phyloP scores from a whole-genome alignment of 2,797 vertebrate species.

The Dryobates pubescens region DNA sequence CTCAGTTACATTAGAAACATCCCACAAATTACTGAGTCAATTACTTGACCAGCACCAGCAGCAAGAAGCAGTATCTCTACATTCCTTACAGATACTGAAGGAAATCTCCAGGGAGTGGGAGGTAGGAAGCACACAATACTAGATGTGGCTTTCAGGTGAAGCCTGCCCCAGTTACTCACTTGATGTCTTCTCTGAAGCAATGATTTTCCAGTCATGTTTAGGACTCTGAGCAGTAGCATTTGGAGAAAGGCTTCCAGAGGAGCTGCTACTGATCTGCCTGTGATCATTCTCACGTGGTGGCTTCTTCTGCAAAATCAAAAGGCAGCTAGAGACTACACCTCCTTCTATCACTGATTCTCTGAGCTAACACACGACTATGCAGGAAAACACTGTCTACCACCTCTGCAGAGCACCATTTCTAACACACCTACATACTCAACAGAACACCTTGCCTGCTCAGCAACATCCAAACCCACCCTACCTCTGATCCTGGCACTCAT shows the following conservation, averaged over 20 bases:
- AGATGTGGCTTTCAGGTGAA: neutral
- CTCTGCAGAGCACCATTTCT: neutral
- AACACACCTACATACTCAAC: slow-evolving; percentile 18
- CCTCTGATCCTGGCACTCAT: neutral
- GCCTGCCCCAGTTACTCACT: slow-evolving; percentile 82
- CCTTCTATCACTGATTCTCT: slow-evolving; percentile 66
- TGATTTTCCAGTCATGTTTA: slow-evolving; percentile 98
- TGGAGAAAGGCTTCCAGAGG: slow-evolving; percentile 91
- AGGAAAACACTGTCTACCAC: neutral
- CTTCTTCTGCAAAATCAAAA: slow-evolving; percentile 99
- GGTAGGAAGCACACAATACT: neutral
- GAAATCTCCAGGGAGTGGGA: neutral
- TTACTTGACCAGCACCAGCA: neutral
- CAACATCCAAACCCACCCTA: neutral
- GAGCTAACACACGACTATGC: slow-evolving; percentile 2
- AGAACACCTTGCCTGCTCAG: neutral
- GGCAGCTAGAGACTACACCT: slow-evolving; percentile 81
- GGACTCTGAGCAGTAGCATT: slow-evolving; percentile 85
- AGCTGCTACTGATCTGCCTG: slow-evolving; percentile 95
- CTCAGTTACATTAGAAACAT: neutral
- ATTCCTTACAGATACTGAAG: neutral
- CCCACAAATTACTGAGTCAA: neutral
- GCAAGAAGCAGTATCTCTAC: neutral
- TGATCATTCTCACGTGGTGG: slow-evolving; percentile 94
- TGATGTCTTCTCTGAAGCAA: slow-evolving; percentile 97